Evolutionary conservation across 2,888 invertebrate genomes (phyloP).

Genomic region (Tethea ocularis): DNA sequence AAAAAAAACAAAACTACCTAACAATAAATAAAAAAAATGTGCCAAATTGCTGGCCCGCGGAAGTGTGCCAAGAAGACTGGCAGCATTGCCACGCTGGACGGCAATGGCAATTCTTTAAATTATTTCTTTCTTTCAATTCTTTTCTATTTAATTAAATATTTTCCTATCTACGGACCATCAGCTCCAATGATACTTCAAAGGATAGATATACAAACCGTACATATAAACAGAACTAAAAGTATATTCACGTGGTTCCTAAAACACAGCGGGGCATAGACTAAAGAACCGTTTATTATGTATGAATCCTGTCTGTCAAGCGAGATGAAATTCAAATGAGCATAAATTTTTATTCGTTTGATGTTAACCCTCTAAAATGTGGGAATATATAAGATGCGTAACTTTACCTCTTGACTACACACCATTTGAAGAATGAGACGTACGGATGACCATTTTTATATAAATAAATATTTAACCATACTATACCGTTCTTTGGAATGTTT

Average conservation of each 20-base stretch:
- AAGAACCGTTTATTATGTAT: conserved; percentile 67
- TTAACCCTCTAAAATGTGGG: conserved; percentile 48
- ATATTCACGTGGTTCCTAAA: background rate
- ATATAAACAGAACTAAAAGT: too few species aligned
- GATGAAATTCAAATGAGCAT: conserved; percentile 76
- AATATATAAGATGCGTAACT: conserved; percentile 20
- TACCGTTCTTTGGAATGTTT: background rate
- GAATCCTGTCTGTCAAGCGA: conserved; percentile 54
- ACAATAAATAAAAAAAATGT: too few species aligned
- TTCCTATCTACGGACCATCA: too few species aligned
- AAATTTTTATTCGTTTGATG: conserved; percentile 71
- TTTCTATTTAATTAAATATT: too few species aligned
- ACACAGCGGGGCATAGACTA: conserved; percentile 19
- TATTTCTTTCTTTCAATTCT: too few species aligned
- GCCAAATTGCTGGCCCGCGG: too few species aligned
- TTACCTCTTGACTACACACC: conserved; percentile 11
- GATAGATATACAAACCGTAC: too few species aligned
- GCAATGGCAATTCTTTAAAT: too few species aligned
- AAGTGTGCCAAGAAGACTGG: too few species aligned
- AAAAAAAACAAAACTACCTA: too few species aligned
- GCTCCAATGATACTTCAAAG: too few species aligned
- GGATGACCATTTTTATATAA: background rate
- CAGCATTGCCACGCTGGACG: too few species aligned
- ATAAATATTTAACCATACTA: conserved; percentile 9
- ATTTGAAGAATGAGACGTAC: background rate